A percentile compares a stretch with the other conserved stretches of the same genome.
These are phyloP conservation scores for Tympanoctomys barrerae DNA, from an alignment of 2,797 vertebrate species.

Conservation along the genomic window DNA sequence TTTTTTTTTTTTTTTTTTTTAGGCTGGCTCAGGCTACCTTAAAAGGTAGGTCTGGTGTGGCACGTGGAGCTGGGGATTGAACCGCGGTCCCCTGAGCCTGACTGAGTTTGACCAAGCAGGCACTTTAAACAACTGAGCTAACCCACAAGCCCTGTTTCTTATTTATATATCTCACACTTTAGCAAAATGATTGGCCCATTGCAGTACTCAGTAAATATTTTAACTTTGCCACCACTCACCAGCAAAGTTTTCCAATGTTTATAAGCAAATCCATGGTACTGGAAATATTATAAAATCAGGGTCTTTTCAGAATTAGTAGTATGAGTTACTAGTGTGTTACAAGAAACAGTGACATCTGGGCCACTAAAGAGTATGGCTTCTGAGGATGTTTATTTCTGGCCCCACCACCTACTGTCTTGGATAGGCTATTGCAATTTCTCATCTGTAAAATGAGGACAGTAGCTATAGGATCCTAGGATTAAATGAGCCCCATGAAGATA, in stretches of 20 bases:
- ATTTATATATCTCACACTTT: neutral
- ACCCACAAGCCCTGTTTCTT: too few species aligned
- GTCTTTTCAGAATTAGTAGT: conserved; percentile 1
- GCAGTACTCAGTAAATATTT: neutral
- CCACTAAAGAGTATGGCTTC: neutral
- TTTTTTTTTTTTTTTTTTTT: too few species aligned
- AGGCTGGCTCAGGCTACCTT: too few species aligned
- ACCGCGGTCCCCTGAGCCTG: too few species aligned
- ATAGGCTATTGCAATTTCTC: neutral
- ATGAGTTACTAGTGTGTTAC: neutral
- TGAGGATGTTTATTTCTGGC: conserved; percentile 47
- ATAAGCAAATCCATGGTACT: neutral
- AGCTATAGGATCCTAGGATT: neutral
- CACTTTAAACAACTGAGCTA: too few species aligned
- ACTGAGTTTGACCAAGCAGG: too few species aligned
- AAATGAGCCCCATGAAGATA: neutral
- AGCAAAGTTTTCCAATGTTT: neutral
- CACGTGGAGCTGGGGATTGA: too few species aligned
- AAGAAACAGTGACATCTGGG: neutral
- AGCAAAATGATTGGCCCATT: too few species aligned
- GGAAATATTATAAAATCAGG: neutral
- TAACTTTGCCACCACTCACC: neutral
- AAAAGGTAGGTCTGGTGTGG: too few species aligned
- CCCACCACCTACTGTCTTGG: neutral
- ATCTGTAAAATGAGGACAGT: neutral